Conservation (phyloP, 2,888 invertebrate genomes). For the Mongoloraphidia duomilia region DNA sequence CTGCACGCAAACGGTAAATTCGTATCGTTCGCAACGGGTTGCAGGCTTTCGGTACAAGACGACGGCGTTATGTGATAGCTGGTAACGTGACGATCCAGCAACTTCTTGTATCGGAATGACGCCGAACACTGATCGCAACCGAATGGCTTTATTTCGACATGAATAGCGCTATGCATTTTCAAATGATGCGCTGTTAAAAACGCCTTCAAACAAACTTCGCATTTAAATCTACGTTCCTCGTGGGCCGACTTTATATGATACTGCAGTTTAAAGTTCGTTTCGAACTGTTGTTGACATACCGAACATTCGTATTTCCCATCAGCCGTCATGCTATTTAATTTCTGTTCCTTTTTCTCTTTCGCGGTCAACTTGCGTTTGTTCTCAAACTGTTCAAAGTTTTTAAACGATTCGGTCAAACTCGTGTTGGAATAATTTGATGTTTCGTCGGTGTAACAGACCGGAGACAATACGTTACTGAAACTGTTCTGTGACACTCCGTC, state of each 20-base stretch:
- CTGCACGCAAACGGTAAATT: constrained; percentile 24
- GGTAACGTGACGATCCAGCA: constrained; percentile 27
- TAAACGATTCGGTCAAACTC: constrained; percentile 1
- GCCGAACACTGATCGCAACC: constrained; percentile 27
- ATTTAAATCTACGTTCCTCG: constrained; percentile 26
- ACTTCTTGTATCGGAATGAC: constrained; percentile 27
- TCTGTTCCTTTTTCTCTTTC: constrained; percentile 7
- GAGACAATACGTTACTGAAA: background rate
- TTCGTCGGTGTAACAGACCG: constrained; percentile 4
- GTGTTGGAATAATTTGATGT: background rate
- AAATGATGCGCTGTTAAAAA: constrained; percentile 31
- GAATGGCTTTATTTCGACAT: constrained; percentile 4
- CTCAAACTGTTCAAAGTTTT: background rate
- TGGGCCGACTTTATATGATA: constrained; percentile 9
- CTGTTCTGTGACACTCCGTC: constrained; percentile 2
- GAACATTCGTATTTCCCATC: constrained; percentile 6
- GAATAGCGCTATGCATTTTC: constrained; percentile 13
- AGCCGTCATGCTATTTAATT: constrained; percentile 2
- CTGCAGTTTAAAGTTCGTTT: constrained; percentile 12
- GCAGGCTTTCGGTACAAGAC: background rate
- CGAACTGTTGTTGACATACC: constrained; percentile 10
- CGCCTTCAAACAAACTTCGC: constrained; percentile 33
- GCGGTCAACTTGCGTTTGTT: background rate
- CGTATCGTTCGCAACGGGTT: background rate
- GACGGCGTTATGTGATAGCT: constrained; percentile 24